Evolutionary conservation across 2,113 vertebrate species (phyloP), one percentile per base, ranked within the genome.

Genomic region (Channa maculata): DNA sequence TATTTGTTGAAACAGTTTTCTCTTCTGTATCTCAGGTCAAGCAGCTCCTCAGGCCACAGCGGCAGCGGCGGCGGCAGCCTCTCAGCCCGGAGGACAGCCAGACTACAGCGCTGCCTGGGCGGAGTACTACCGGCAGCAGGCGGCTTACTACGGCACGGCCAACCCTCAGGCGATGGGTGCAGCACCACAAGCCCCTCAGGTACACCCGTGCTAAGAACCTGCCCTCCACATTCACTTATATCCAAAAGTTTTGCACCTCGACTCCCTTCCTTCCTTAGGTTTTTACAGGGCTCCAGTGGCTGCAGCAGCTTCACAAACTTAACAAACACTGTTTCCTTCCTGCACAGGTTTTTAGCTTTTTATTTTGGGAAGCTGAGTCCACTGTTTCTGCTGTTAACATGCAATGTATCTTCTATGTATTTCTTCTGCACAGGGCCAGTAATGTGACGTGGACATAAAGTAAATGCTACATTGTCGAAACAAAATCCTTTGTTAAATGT

Each of bases 371-470:
- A 94, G 88, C 84, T 87, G 87, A 79, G 74, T 90, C 87, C 65
- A 93, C 95, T 96, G 96, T 96, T 96, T 95, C 96, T 60, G 92
- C 90, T 95, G 92, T 98, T 99, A 99, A 98, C 97, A 94, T 96
- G 96, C 96, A 96, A 96, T 96, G 95, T 99, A 98, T 99, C 93
- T 98, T 96, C 97, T 99, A 99, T 99, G 97, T 99, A 99, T 99
- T 96, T 99, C 96, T 96, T 97, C 96, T 99, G 97, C 96, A 97
- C 98, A 99, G 98, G 98, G 96, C 97, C 98, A 99, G 98, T 99
- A 99, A 99, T 99, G 97, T 97, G 98, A 99, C 98, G 98, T 96
- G 98, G 98, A 99, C 97, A 98, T 96, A 99, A 96, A 98, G 96
- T 99, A 98, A 97, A 98, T 99, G 96, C 98, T 97, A 96, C 97